Conservation (phyloP, 53 echinoderm and acorn worm species). For the Antedon mediterranea region DNA sequence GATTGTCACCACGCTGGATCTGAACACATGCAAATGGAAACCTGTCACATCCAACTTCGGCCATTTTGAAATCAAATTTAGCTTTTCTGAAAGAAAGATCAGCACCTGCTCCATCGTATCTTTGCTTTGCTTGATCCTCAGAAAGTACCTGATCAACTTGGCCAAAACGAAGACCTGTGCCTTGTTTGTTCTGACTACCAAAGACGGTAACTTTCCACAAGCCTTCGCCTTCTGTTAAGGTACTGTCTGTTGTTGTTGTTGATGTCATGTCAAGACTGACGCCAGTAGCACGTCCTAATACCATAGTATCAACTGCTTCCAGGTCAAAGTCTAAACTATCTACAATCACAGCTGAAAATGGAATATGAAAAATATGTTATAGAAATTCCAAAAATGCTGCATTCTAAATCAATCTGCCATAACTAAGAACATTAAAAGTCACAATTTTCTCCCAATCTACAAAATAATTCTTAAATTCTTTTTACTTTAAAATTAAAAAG, state of each 20-base stretch:
- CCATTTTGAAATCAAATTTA: conserved; percentile 43
- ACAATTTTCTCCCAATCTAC: too few relatives aligned
- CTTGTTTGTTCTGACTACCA: conserved; percentile 42
- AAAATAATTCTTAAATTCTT: too few relatives aligned
- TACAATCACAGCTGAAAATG: conserved; percentile 27
- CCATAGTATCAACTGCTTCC: conserved; percentile 10
- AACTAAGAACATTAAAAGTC: too few relatives aligned
- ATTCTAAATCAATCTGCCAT: too few relatives aligned
- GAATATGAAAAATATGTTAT: too few relatives aligned
- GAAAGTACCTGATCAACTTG: conserved; percentile 37
- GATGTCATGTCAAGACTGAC: conserved; percentile 28
- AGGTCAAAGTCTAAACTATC: conserved; percentile 21
- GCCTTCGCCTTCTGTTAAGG: conserved; percentile 30
- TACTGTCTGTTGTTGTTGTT: conserved; percentile 17
- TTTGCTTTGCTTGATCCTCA: conserved; percentile 16
- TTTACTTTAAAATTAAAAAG: too few relatives aligned
- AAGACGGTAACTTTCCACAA: conserved; percentile 79
- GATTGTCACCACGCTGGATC: conserved; percentile 42
- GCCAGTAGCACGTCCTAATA: conserved; percentile 1
- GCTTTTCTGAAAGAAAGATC: conserved; percentile 39
- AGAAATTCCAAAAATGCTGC: too few relatives aligned
- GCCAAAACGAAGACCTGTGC: conserved; percentile 40
- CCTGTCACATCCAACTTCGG: conserved; percentile 56
- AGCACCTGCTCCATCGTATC: conserved; percentile 17
- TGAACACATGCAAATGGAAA: conserved; percentile 66